Evolutionary conservation across 2,888 invertebrate species (phyloP).

Genomic region (Teinopalpus imperialis): DNA sequence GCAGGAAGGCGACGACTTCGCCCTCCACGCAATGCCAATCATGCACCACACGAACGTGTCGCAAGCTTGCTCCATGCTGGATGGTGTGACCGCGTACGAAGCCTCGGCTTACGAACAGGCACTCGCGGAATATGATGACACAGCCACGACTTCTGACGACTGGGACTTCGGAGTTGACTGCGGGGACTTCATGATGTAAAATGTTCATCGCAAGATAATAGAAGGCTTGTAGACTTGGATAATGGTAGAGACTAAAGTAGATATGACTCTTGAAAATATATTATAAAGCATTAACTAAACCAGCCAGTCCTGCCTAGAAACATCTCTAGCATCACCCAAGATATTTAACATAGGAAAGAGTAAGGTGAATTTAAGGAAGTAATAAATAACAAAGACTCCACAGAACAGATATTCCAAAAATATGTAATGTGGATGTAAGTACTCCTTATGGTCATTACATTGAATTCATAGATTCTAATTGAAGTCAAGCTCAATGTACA

Average conservation of each 20-base stretch:
- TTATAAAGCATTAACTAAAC: too few relatives aligned
- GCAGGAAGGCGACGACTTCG: conserved; percentile 85
- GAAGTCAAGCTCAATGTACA: neutral
- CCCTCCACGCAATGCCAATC: conserved; percentile 84
- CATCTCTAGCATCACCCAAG: too few relatives aligned
- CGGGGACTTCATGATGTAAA: conserved; percentile 87
- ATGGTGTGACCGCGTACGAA: conserved; percentile 83
- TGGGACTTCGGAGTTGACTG: conserved; percentile 88
- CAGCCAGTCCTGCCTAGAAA: too few relatives aligned
- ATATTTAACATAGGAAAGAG: too few relatives aligned
- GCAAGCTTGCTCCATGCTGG: conserved; percentile 80
- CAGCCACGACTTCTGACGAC: conserved; percentile 79
- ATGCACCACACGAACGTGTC: conserved; percentile 84
- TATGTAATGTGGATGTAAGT: neutral
- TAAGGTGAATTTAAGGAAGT: conserved; percentile 1
- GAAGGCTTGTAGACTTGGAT: neutral
- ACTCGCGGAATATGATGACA: conserved; percentile 82
- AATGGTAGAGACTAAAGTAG: conserved; percentile 1
- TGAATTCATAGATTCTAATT: too few relatives aligned
- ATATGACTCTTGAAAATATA: too few relatives aligned
- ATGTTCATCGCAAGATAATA: neutral
- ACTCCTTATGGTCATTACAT: too few relatives aligned
- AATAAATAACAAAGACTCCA: neutral
- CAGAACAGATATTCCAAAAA: neutral
- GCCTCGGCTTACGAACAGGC: conserved; percentile 83